Conservation (phyloP, 53 echinoderm and acorn worm species). For the Henricia sp. region DNA sequence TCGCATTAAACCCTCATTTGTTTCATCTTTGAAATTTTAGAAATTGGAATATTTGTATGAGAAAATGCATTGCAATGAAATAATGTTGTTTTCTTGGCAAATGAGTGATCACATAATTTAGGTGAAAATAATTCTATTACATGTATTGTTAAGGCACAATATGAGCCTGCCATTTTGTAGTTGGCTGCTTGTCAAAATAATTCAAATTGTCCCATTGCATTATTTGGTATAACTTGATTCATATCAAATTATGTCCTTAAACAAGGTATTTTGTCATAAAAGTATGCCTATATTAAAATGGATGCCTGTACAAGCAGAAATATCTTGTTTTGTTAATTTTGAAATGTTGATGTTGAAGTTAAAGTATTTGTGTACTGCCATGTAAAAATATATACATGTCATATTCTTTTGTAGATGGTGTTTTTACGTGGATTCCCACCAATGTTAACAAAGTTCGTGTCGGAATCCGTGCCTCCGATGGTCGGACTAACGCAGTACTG, state of each 20-base stretch:
- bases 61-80: too few relatives aligned
- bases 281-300: too few relatives aligned
- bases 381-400: neutral
- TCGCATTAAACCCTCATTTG: too few relatives aligned
- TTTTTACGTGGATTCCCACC: slow-evolving; percentile 82
- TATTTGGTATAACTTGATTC: too few relatives aligned
- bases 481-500: slow-evolving; percentile 55
- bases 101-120: neutral
- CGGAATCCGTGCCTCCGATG: slow-evolving; percentile 80
- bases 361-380: neutral
- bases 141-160: too few relatives aligned
- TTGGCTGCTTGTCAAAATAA: too few relatives aligned
- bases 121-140: too few relatives aligned
- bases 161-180: too few relatives aligned
- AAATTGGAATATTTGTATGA: neutral
- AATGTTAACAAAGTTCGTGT: slow-evolving; percentile 60
- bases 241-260: too few relatives aligned
- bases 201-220: too few relatives aligned
- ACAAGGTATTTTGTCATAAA: too few relatives aligned
- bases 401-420: slow-evolving; percentile 47
- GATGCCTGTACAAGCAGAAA: too few relatives aligned
- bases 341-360: neutral
- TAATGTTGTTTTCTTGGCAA: neutral
- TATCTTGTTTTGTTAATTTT: neutral
- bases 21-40: neutral